Conservation (phyloP, 2,113 vertebrate genomes). For the Columba janthina region DNA sequence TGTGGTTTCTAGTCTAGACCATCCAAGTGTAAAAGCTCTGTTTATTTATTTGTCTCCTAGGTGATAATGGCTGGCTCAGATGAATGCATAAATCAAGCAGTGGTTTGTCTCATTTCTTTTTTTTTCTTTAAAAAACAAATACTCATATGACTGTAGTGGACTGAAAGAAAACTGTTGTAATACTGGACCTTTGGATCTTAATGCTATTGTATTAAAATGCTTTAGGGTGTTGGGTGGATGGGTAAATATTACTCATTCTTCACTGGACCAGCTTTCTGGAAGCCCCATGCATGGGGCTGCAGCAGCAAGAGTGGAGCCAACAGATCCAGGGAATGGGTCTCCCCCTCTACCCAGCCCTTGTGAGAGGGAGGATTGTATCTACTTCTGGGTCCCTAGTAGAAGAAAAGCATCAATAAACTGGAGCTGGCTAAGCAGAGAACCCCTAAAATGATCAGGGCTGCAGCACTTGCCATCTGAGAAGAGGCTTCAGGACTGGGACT, state of each 20-base stretch:
- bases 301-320: neutral
- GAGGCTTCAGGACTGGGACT: neutral
- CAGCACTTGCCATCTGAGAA: neutral
- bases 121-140: neutral
- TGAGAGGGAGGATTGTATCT: neutral
- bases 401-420: neutral
- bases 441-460: neutral
- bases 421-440: neutral
- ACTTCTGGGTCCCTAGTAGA: neutral
- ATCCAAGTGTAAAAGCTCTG: neutral
- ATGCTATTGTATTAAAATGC: neutral
- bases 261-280: neutral
- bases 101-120: neutral
- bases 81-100: neutral
- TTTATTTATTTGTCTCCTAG: conserved; percentile 29
- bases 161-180: neutral
- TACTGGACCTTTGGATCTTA: neutral
- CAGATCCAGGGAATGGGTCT: neutral
- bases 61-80: neutral
- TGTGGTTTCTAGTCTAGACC: conserved; percentile 6
- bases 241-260: neutral
- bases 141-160: neutral
- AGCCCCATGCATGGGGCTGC: neutral
- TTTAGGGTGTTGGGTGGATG: neutral
- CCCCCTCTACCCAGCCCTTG: neutral